Evolutionary conservation across 2,797 vertebrate species (phyloP).

Genomic region (Phoxinus dragarum): DNA sequence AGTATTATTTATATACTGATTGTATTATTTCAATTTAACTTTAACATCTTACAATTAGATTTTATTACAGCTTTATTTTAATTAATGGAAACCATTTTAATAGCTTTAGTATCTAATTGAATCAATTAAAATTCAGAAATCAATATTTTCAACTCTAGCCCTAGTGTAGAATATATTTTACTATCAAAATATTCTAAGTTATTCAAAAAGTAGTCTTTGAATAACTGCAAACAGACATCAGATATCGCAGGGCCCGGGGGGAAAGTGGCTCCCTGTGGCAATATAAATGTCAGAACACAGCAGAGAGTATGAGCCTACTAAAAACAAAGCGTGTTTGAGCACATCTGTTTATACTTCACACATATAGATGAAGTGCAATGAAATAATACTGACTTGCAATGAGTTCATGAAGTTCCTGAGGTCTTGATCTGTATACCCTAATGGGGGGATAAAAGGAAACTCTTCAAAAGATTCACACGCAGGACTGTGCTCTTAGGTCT

Average conservation of each 20-base stretch:
- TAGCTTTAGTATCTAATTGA: background rate
- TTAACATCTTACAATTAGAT: too few relatives aligned
- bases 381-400: conserved; percentile 14
- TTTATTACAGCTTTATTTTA: too few relatives aligned
- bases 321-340: conserved; percentile 17
- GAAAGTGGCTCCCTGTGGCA: conserved; percentile 40
- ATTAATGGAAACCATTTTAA: too few relatives aligned
- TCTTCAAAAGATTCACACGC: conserved; percentile 7
- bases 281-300: conserved; percentile 44
- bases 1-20: too few relatives aligned
- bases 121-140: background rate
- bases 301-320: background rate
- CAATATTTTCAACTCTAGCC: background rate
- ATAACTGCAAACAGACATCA: conserved; percentile 22
- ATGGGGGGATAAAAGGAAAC: conserved; percentile 30
- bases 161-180: background rate
- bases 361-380: background rate
- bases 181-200: background rate
- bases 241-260: background rate
- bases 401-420: conserved; percentile 4
- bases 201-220: background rate
- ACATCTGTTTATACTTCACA: conserved; percentile 16
- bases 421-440: conserved; percentile 11
- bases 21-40: too few relatives aligned
- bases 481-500: background rate